Evolutionary conservation across 2,113 vertebrate genomes (phyloP).

Genomic region (Macquaria ambigua): DNA sequence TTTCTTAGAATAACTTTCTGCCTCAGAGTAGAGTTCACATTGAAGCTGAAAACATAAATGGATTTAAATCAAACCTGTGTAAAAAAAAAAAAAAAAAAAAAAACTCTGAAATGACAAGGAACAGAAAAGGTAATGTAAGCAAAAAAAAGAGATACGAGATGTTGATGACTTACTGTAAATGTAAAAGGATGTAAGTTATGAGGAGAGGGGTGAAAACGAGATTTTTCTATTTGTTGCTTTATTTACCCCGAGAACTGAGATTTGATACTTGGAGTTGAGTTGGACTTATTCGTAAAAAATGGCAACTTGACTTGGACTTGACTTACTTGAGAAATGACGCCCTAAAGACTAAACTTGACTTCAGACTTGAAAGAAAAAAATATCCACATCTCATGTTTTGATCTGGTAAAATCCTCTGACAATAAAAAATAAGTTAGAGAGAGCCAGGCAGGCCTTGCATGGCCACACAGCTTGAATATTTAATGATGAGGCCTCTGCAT

Average conservation of each 20-base stretch:
- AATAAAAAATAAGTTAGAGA: neutral
- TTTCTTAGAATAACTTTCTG: neutral
- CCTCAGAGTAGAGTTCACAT: neutral
- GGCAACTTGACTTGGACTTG: neutral
- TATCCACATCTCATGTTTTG: neutral
- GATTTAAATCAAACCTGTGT: neutral
- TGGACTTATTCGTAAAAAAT: neutral
- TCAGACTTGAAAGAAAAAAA: neutral
- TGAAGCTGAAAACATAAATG: neutral
- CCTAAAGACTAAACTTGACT: neutral
- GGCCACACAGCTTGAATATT: slow-evolving; percentile 19
- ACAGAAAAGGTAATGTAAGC: neutral
- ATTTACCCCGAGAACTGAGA: neutral
- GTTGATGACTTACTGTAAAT: neutral
- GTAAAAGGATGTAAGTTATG: neutral
- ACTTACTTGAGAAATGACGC: neutral
- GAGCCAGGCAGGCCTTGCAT: no score
- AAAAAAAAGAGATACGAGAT: neutral
- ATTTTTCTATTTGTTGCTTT: neutral
- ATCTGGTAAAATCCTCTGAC: neutral
- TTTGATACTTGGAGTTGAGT: neutral
- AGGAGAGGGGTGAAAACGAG: no score
- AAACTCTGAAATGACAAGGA: neutral
- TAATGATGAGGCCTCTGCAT: neutral
- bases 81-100: neutral